phyloP scores from a whole-genome alignment of 2,113 vertebrate genomes.

The Ctenomys sociabilis region DNA sequence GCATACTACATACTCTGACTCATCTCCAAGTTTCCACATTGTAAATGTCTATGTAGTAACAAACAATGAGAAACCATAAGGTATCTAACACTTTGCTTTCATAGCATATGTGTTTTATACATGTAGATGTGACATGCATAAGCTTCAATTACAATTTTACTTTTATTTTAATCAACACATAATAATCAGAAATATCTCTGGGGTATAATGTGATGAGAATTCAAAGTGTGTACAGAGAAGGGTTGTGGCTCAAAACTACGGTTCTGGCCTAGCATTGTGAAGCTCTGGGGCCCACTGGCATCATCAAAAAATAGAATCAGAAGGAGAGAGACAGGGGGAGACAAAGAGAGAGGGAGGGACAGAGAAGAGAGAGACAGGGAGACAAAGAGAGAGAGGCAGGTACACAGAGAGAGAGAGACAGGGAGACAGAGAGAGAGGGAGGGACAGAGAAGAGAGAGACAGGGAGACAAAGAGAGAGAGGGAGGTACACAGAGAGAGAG shows the following conservation, averaged over 20 bases:
- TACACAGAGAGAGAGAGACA: no score
- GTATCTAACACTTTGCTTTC: not conserved
- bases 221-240: not conserved
- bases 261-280: not conserved
- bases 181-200: not conserved
- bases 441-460: not conserved
- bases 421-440: not conserved
- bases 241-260: not conserved
- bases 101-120: not conserved
- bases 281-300: no score
- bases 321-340: not conserved
- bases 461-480: no score
- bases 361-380: not conserved
- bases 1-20: not conserved
- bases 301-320: not conserved
- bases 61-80: not conserved
- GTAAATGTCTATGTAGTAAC: not conserved
- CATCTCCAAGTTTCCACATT: not conserved
- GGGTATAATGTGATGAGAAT: not conserved
- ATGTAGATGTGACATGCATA: not conserved
- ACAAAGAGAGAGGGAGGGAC: no score
- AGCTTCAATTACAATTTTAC: not conserved
- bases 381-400: fast-evolving
- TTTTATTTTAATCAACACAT: not conserved
- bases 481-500: fast-evolving